Conservation (phyloP, 1,140 invertebrate species). For the Diploscapter pachys region DNA sequence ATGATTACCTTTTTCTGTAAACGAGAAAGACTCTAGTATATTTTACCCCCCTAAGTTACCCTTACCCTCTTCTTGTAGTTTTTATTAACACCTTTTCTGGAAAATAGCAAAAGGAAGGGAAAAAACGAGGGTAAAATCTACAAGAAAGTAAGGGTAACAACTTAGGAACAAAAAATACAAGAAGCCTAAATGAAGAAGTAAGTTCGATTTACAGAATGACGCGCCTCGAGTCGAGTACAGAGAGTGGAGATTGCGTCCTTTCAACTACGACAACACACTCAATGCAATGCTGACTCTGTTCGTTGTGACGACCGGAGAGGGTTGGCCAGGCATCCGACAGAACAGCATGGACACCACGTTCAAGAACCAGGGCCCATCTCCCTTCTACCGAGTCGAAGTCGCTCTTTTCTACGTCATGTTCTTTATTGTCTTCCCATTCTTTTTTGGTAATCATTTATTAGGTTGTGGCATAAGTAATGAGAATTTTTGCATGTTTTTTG, state of each 20-base stretch:
- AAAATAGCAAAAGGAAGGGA: too few species aligned
- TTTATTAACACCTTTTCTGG: too few species aligned
- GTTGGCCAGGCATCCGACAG: conserved; percentile 79
- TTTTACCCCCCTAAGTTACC: too few species aligned
- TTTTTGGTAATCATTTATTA: conserved; percentile 72
- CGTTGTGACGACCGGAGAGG: conserved; percentile 97
- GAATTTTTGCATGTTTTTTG: too few species aligned
- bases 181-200: neutral
- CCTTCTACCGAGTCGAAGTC: conserved; percentile 98
- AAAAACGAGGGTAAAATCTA: too few species aligned
- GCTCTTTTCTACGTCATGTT: conserved; percentile 96
- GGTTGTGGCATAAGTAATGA: too few species aligned
- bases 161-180: too few species aligned
- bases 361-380: conserved; percentile 91
- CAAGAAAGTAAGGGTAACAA: too few species aligned
- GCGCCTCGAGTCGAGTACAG: conserved; percentile 78
- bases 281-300: conserved; percentile 97
- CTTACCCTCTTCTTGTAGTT: too few species aligned
- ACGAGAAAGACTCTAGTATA: too few species aligned
- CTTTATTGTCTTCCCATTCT: conserved; percentile 99
- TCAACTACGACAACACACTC: conserved; percentile 97
- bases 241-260: conserved; percentile 82
- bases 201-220: conserved; percentile 62
- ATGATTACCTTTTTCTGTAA: too few species aligned
- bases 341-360: conserved; percentile 98